These are phyloP conservation scores for Acanthococcus lagerstroemiae DNA, from an alignment of 2,888 invertebrate species.

Conservation along the genomic window DNA sequence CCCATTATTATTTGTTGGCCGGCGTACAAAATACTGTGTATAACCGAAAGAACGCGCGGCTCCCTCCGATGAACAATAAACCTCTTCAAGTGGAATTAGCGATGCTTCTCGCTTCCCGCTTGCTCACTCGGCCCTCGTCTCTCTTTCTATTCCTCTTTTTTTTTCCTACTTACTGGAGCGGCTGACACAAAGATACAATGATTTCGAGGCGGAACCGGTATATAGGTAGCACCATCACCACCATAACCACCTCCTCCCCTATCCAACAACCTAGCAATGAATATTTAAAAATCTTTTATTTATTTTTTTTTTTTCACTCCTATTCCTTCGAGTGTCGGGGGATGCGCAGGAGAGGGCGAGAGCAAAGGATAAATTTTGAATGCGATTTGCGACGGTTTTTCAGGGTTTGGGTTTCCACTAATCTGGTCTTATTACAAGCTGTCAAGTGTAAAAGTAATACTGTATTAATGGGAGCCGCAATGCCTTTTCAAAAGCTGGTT, in stretches of 20 bases:
- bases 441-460: conserved; percentile 14
- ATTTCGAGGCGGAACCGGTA: conserved; percentile 21
- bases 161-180: neutral
- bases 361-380: conserved; percentile 1
- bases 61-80: conserved; percentile 4
- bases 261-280: conserved; percentile 12
- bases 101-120: neutral
- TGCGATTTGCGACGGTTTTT: conserved; percentile 11
- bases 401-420: conserved; percentile 10
- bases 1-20: conserved; percentile 1
- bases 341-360: conserved; percentile 1
- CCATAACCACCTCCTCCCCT: neutral
- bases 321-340: neutral
- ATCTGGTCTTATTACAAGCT: conserved; percentile 15
- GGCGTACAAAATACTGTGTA: neutral
- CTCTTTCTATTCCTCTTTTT: neutral
- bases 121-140: neutral
- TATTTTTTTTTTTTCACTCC: neutral
- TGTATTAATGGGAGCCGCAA: neutral
- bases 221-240: neutral
- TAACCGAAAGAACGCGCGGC: neutral
- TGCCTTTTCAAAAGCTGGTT: neutral
- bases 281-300: conserved; percentile 20
- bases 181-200: conserved; percentile 3
- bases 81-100: conserved; percentile 8